Conservation (phyloP, 2,888 invertebrate species). For the Heliconius erato region DNA sequence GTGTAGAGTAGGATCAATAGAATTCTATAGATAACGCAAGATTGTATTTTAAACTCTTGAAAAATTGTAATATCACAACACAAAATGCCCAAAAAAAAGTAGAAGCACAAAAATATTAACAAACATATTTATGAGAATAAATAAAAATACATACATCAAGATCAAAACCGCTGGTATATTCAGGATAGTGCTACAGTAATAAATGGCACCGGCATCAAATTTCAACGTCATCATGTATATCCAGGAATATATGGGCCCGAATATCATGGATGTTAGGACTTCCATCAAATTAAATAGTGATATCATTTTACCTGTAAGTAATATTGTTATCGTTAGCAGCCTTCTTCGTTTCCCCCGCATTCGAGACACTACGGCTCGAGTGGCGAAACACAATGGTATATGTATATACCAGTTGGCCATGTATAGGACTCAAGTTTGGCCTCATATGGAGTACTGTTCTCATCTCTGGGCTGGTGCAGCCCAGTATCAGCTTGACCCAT, state of each 20-base stretch:
- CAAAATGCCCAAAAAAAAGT: background rate
- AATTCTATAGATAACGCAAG: too few relatives aligned
- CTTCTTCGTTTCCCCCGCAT: too few relatives aligned
- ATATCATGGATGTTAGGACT: conserved; percentile 89
- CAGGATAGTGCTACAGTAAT: conserved; percentile 87
- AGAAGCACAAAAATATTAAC: background rate
- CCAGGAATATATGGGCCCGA: conserved; percentile 90
- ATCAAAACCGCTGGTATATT: conserved; percentile 88
- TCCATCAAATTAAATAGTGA: conserved; percentile 90
- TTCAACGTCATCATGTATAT: conserved; percentile 88
- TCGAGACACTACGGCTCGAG: too few relatives aligned
- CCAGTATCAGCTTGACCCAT: too few relatives aligned
- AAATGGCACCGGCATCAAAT: conserved; percentile 88
- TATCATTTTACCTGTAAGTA: conserved; percentile 88
- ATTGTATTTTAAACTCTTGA: background rate
- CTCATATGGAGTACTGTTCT: too few relatives aligned
- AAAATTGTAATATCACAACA: background rate
- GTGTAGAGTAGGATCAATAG: too few relatives aligned
- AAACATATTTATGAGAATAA: conserved; percentile 17
- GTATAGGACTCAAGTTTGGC: too few relatives aligned
- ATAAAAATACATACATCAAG: conserved; percentile 79
- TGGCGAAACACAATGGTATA: too few relatives aligned
- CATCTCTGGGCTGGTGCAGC: too few relatives aligned
- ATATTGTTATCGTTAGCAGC: background rate
- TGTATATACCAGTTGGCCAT: too few relatives aligned